Percentiles rank a stretch among this genome's conserved stretches.
Evolutionary conservation across 2,113 vertebrate species (phyloP).

Genomic region (Labeo catla): DNA sequence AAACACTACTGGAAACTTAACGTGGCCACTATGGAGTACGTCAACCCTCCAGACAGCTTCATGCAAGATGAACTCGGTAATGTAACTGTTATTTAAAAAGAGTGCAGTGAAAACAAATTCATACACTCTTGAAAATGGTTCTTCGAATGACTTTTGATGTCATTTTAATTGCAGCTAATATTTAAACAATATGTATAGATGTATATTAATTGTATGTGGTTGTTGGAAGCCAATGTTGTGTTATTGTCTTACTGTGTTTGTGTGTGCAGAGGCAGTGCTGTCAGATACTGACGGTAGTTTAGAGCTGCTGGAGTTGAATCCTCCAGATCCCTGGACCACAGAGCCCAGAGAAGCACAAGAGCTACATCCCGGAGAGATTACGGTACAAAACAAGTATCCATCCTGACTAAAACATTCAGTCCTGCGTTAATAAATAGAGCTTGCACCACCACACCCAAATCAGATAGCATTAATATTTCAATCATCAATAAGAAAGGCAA

Average conservation of each 20-base stretch:
- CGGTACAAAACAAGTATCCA: slow-evolving; percentile 62
- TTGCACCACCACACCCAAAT: no score
- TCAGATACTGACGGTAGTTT: slow-evolving; percentile 67
- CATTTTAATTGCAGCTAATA: neutral
- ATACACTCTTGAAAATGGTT: neutral
- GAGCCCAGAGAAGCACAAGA: slow-evolving; percentile 69
- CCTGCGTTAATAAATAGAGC: no score
- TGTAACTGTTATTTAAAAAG: neutral
- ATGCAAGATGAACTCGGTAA: slow-evolving; percentile 81
- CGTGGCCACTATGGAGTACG: slow-evolving; percentile 79
- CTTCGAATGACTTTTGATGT: neutral
- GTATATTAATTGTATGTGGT: neutral
- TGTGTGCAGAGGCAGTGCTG: slow-evolving; percentile 71
- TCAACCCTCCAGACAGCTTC: slow-evolving; percentile 83
- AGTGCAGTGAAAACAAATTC: neutral
- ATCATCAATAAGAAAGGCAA: neutral
- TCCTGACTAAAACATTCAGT: neutral
- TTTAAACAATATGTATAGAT: neutral
- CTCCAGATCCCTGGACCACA: slow-evolving; percentile 79
- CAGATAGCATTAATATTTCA: neutral
- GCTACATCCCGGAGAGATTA: slow-evolving; percentile 76
- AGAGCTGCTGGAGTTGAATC: slow-evolving; percentile 75
- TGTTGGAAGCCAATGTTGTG: neutral
- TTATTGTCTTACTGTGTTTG: slow-evolving; percentile 26
- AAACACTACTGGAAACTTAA: slow-evolving; percentile 84